Conservation (phyloP, 2,113 vertebrate species). For the Ophthalmotilapia sp. region DNA sequence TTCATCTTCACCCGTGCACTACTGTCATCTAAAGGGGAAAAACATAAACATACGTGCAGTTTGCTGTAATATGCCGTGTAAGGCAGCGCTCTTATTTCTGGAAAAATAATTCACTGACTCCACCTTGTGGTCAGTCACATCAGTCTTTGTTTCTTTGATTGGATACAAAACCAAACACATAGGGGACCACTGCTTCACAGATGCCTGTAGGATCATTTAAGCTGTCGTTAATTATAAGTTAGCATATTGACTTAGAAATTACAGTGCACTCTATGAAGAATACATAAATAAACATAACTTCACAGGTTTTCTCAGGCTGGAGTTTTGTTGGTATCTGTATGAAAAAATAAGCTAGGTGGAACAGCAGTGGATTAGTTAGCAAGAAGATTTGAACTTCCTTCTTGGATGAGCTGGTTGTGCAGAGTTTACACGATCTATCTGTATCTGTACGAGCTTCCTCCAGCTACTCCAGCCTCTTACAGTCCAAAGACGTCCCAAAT, state of each 20-base stretch:
- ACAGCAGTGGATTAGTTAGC: background rate
- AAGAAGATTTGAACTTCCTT: background rate
- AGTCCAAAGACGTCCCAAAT: background rate
- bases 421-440: background rate
- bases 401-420: background rate
- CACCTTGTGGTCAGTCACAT: background rate
- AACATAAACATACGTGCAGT: accelerated
- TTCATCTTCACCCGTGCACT: background rate
- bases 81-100: background rate
- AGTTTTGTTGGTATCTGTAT: background rate
- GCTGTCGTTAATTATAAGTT: background rate
- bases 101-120: background rate
- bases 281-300: background rate
- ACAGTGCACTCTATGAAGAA: accelerated
- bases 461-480: background rate
- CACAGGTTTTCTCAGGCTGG: background rate
- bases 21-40: background rate
- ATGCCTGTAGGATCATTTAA: background rate
- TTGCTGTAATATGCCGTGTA: background rate
- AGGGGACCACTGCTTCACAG: background rate
- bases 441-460: background rate
- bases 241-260: background rate
- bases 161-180: accelerated
- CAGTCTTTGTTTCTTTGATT: background rate
- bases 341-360: background rate